These are phyloP conservation scores for Clivina fossor DNA, from an alignment of 2,888 invertebrate genomes.

Conservation along the genomic window DNA sequence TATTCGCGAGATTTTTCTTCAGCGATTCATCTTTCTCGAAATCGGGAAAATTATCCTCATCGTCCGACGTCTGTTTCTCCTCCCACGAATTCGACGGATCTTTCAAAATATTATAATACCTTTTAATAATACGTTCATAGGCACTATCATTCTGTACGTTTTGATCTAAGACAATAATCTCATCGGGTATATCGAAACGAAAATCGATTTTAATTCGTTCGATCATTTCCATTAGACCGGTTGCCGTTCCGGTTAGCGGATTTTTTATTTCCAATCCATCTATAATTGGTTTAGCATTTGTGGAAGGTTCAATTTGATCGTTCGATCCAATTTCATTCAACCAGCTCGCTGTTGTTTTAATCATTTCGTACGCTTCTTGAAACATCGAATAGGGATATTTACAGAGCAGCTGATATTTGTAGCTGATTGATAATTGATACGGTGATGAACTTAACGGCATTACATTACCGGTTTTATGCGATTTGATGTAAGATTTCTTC, in stretches of 20 bases:
- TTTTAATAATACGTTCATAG: slow-evolving; percentile 50
- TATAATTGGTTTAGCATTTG: not conserved
- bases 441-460: slow-evolving; percentile 53
- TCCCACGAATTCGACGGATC: slow-evolving; percentile 37
- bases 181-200: slow-evolving; percentile 58
- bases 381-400: slow-evolving; percentile 56
- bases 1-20: not conserved
- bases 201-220: slow-evolving; percentile 48
- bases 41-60: slow-evolving; percentile 30
- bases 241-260: slow-evolving; percentile 55
- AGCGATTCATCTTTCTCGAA: not conserved
- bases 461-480: slow-evolving; percentile 38
- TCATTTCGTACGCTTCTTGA: slow-evolving; percentile 47
- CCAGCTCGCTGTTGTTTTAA: slow-evolving; percentile 34
- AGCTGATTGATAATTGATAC: slow-evolving; percentile 53
- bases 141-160: slow-evolving; percentile 55
- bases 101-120: slow-evolving; percentile 49
- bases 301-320: slow-evolving; percentile 35
- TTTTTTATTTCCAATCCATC: slow-evolving; percentile 48
- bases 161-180: slow-evolving; percentile 59
- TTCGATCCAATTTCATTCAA: no score
- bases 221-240: slow-evolving; percentile 55
- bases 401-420: slow-evolving; percentile 50
- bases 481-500: slow-evolving; percentile 51
- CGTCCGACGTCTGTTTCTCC: slow-evolving; percentile 29